Evolutionary conservation across 2,888 invertebrate genomes (phyloP).

Genomic region (Holacanthella duospinosa): DNA sequence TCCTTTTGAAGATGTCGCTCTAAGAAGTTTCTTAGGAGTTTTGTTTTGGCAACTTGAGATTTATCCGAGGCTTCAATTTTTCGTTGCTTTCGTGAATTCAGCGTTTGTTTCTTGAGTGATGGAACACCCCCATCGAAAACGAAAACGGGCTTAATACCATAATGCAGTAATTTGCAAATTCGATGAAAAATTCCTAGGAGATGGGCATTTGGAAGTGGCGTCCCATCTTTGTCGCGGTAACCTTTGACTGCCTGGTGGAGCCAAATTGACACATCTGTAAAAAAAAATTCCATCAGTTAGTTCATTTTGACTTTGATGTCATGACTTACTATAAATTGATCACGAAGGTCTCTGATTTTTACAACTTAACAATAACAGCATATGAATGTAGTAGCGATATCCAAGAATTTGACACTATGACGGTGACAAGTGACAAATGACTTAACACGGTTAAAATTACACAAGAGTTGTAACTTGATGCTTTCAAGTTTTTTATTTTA

Average conservation of each 20-base stretch:
- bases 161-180: slow-evolving; percentile 89
- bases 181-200: slow-evolving; percentile 84
- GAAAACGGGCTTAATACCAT: slow-evolving; percentile 90
- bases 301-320: not conserved
- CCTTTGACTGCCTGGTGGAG: slow-evolving; percentile 94
- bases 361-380: too few species aligned
- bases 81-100: slow-evolving; percentile 64
- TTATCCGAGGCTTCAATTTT: slow-evolving; percentile 59
- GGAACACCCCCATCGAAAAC: slow-evolving; percentile 97
- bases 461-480: too few species aligned
- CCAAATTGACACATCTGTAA: slow-evolving; percentile 95
- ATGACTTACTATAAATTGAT: not conserved
- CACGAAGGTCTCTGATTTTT: not conserved
- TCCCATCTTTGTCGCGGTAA: slow-evolving; percentile 75
- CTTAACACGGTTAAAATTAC: too few species aligned
- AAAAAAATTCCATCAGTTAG: not conserved
- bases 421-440: too few species aligned
- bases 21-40: slow-evolving; percentile 53
- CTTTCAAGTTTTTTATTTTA: too few species aligned
- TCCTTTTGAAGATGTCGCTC: slow-evolving; percentile 29
- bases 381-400: too few species aligned
- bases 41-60: slow-evolving; percentile 61
- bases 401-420: too few species aligned
- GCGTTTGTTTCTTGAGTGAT: slow-evolving; percentile 77
- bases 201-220: slow-evolving; percentile 69